These are phyloP conservation scores for Slavum lentiscoides DNA, from an alignment of 2,888 invertebrate species.

Conservation along the genomic window DNA sequence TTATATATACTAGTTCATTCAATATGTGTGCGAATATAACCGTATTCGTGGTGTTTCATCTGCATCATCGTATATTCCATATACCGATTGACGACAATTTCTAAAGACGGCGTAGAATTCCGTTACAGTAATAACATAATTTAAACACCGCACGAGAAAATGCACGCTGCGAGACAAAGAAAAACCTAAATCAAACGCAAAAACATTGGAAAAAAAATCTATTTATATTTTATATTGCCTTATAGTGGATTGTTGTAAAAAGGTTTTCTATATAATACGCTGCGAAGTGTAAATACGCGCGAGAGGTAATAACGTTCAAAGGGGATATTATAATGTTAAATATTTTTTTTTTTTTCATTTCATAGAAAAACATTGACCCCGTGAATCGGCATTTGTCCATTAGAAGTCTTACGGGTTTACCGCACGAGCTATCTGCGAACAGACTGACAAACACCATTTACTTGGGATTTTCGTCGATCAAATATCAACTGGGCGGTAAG, in stretches of 20 bases:
- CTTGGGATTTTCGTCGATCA: conserved; percentile 43
- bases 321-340: background rate
- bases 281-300: no score
- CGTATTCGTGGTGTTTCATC: no score
- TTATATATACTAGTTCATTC: background rate
- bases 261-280: no score
- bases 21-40: background rate
- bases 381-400: background rate
- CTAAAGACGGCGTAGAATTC: background rate
- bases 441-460: conserved; percentile 32
- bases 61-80: background rate
- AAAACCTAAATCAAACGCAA: conserved; percentile 14
- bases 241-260: no score
- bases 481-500: conserved; percentile 32
- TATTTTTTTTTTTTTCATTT: background rate
- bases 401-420: conserved; percentile 14
- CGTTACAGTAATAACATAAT: background rate
- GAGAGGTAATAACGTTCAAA: background rate
- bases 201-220: background rate
- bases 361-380: background rate
- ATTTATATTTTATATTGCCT: background rate
- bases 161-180: background rate
- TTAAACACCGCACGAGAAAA: background rate
- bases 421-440: conserved; percentile 9
- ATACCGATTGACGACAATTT: background rate